A percentile compares a stretch with the other conserved stretches of the same genome.
Evolutionary conservation across 2,888 invertebrate species (phyloP).

Genomic region (Frankliniella intonsa): DNA sequence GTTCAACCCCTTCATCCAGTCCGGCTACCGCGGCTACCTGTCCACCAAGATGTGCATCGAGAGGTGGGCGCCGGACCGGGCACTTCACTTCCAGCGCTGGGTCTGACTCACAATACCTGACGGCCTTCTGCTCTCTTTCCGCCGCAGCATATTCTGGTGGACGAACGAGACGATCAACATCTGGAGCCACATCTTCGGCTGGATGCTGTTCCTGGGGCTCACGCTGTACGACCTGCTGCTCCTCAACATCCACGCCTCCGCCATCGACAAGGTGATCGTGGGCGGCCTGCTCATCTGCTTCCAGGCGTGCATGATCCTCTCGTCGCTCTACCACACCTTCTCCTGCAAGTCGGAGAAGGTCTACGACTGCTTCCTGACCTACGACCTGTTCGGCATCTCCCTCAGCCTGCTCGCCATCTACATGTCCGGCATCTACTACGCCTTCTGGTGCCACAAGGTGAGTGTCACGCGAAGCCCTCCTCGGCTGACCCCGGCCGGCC

Average conservation of each 20-base stretch:
- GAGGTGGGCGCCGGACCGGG: slow-evolving; percentile 55
- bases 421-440: slow-evolving; percentile 92
- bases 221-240: slow-evolving; percentile 79
- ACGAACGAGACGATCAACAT: slow-evolving; percentile 97
- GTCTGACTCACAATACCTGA: too few relatives aligned
- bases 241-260: slow-evolving; percentile 70
- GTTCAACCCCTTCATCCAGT: slow-evolving; percentile 79
- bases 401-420: slow-evolving; percentile 90
- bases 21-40: slow-evolving; percentile 79
- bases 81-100: too few relatives aligned
- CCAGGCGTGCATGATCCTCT: slow-evolving; percentile 88
- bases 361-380: slow-evolving; percentile 79
- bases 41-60: slow-evolving; percentile 79
- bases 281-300: slow-evolving; percentile 79
- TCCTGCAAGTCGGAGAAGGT: slow-evolving; percentile 85
- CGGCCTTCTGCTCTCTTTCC: slow-evolving; percentile 32
- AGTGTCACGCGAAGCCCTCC: slow-evolving; percentile 41
- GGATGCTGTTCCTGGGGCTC: slow-evolving; percentile 74
- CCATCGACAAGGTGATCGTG: slow-evolving; percentile 79
- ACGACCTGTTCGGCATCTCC: slow-evolving; percentile 90
- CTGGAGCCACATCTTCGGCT: slow-evolving; percentile 91
- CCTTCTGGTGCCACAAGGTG: slow-evolving; percentile 92
- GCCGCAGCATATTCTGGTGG: slow-evolving; percentile 83
- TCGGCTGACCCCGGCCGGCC: too few relatives aligned
- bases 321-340: slow-evolving; percentile 90